Base-by-base conservation (phyloP, 2,888 invertebrate genomes). In the Campoplex capitator region DNA sequence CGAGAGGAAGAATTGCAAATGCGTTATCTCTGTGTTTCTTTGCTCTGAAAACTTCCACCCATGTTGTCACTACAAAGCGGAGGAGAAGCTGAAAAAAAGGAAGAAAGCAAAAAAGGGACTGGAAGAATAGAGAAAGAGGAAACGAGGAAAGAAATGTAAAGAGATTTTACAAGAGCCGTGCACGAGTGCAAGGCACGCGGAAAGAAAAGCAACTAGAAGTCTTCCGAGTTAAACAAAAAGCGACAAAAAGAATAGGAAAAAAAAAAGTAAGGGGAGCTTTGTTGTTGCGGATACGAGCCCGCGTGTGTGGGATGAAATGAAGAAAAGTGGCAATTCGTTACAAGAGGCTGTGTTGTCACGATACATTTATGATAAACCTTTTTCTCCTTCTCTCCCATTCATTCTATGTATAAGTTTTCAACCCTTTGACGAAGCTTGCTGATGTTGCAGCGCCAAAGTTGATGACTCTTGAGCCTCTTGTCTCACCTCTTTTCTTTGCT, bases 241-340 rank as follows among this genome's bases (percentile, higher is more conserved):
- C 23, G 23, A 71, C 38, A 71, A 77, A 58, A 75, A 42, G 11
- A 13, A 65, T 28, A 16, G 0, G 23, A 23, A 23, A 23, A 8
- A 9, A 45, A 48, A 70, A 18, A 70, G 38, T 23, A 45, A 73
- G 16, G 88, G 88, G 83, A 83, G 88, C 90, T 91, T 92, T 91
- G 89, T 91, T 90, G 91, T 91, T 90, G 90, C 89, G 90, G 88
- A 90, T 89, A 91, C 51, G 13, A 48, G 91, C 90, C 90, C 89
- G 54, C 13, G 62, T 58, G 89, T 88, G 84, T 88, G 85, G 89
- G 23, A 4, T 86, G 89, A 89, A 80, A 75, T 28, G 62, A 62
- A 42, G 62, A 80, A 81, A 81, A 91, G 90, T 89, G 91, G 90
- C 92, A 92, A 93, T 92, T 93, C 91, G 90, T 91, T 90, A 88